Evolutionary conservation across 1,140 invertebrate species (phyloP).

Genomic region (Ridgeia piscesae): DNA sequence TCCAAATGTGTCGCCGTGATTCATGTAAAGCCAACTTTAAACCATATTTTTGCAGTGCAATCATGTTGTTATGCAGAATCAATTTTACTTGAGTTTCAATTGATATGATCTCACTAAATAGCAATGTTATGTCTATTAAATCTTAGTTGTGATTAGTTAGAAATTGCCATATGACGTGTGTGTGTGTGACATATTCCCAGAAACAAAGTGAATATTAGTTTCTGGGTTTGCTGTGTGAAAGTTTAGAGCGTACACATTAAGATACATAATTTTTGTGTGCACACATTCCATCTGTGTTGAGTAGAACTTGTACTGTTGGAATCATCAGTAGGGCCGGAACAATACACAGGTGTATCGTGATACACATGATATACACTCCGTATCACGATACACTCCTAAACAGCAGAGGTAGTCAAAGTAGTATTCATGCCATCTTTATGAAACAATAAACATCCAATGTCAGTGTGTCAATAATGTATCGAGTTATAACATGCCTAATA

Average conservation of each 20-base stretch:
- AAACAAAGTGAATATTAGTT: background rate
- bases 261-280: background rate
- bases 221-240: background rate
- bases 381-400: no score
- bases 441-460: no score
- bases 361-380: no score
- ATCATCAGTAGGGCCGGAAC: no score
- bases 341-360: no score
- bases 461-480: no score
- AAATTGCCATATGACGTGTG: background rate
- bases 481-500: no score
- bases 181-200: background rate
- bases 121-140: background rate
- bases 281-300: background rate
- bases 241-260: background rate
- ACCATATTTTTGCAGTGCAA: background rate
- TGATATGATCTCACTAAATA: background rate
- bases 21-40: background rate
- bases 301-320: background rate
- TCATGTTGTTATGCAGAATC: background rate
- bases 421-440: no score
- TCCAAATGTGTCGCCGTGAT: background rate
- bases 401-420: no score
- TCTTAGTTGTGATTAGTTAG: background rate
- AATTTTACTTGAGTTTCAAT: background rate